Conservation (phyloP, 2,888 invertebrate genomes). For the Lasioglossum vierecki region DNA sequence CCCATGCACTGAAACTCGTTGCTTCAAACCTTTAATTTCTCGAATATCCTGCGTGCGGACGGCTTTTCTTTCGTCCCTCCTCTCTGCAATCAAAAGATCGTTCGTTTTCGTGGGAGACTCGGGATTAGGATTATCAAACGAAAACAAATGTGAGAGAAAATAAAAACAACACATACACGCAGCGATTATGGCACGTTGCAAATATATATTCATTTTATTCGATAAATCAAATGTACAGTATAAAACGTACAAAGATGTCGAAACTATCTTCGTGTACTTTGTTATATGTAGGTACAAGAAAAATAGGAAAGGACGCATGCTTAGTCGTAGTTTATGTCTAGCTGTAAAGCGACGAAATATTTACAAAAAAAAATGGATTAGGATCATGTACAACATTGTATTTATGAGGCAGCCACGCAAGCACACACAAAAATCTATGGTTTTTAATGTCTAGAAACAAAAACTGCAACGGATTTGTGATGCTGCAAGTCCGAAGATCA, state of each 20-base stretch:
- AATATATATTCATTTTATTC: constrained; percentile 62
- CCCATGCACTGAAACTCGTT: constrained; percentile 76
- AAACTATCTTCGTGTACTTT: constrained; percentile 23
- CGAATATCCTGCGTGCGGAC: constrained; percentile 82
- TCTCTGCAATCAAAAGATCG: constrained; percentile 78
- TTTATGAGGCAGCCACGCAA: constrained; percentile 71
- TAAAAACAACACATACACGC: constrained; percentile 11
- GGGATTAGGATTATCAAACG: constrained; percentile 38
- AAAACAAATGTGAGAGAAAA: constrained; percentile 17
- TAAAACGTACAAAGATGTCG: constrained; percentile 36
- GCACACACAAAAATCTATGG: constrained; percentile 57
- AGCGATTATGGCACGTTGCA: constrained; percentile 56
- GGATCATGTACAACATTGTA: constrained; percentile 46
- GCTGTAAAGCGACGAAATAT: constrained; percentile 51
- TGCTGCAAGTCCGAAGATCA: constrained; percentile 32
- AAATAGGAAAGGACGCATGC: constrained; percentile 64
- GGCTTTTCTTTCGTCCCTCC: constrained; percentile 78
- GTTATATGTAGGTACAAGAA: constrained; percentile 48
- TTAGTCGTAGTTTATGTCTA: constrained; percentile 50
- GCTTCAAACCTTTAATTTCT: constrained; percentile 83
- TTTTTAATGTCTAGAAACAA: constrained; percentile 38
- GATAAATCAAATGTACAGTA: constrained; percentile 55
- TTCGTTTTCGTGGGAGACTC: constrained; percentile 56
- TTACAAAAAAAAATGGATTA: constrained; percentile 44
- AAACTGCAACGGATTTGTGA: constrained; percentile 43